Evolutionary conservation across 2,888 invertebrate species (phyloP).

Genomic region (Dinocampus coccinellae): DNA sequence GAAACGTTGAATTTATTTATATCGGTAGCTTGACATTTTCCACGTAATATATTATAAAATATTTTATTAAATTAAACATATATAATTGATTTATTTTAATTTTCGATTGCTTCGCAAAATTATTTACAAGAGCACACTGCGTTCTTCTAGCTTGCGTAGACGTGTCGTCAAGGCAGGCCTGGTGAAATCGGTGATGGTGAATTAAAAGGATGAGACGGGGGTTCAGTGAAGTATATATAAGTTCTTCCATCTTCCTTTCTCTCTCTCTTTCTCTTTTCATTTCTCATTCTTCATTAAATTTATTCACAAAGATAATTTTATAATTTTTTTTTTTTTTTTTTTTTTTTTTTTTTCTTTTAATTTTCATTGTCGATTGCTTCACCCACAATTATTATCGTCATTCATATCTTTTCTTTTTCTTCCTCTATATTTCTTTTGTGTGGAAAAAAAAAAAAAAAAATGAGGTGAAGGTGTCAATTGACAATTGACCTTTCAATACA

Average conservation of each 20-base stretch:
- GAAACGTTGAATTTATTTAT: too few relatives aligned
- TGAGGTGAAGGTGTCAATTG: slow-evolving; percentile 54
- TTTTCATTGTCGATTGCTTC: neutral
- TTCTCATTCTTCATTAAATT: neutral
- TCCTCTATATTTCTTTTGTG: slow-evolving; percentile 35
- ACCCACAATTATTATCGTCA: neutral
- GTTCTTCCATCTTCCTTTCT: slow-evolving; percentile 12
- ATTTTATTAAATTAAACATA: neutral
- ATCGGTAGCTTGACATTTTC: neutral
- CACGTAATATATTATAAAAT: neutral
- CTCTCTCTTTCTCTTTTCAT: neutral
- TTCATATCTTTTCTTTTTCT: neutral
- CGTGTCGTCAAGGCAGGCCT: slow-evolving; percentile 64
- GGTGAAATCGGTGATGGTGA: slow-evolving; percentile 56
- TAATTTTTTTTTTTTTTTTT: neutral
- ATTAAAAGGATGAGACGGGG: slow-evolving; percentile 45
- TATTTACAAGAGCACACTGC: slow-evolving; percentile 51
- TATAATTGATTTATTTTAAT: neutral
- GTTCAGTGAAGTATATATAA: slow-evolving; percentile 43
- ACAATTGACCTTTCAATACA: slow-evolving; percentile 42
- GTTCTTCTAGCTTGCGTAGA: slow-evolving; percentile 65
- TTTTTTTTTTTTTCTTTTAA: too few relatives aligned
- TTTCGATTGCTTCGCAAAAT: slow-evolving; percentile 37
- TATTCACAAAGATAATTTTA: neutral
- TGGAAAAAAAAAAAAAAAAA: slow-evolving; percentile 54